Evolutionary conservation across 1,140 invertebrate species (phyloP), one percentile per base, ranked within the genome.

Genomic region (Drosophila parabipectinata): DNA sequence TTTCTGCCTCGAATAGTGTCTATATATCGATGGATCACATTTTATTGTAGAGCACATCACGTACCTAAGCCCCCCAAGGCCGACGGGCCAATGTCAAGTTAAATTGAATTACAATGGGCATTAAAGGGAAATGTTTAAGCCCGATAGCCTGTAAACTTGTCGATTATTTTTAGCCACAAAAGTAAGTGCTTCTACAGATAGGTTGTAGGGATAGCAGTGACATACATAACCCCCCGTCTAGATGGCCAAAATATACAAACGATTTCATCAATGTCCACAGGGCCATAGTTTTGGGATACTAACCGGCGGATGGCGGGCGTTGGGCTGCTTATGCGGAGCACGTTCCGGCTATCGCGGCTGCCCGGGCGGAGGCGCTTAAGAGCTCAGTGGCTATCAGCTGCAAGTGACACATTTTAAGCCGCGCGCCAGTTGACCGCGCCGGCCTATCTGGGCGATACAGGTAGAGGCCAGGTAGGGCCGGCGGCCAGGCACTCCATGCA

Each of bases 201-300:
- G 5, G 7, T 6, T 32, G 32, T 12, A 26, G n/a, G 14, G 30
- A 34, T 50, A 32, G 9, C 24, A 32, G 28, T 55, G 48, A 53
- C 69, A 28, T 41, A 47, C 64, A 51, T 44, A 58, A 44, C 39
- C 62, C n/a, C 62, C n/a, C 39, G 24, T 30, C 18, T 28, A 68
- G 34, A 58, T 55, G 48, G 44, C 47, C 54, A 50, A 67, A 57
- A 68, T 68, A 68, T 57, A 14, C 39, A 56, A 41, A 18, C 39
- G 64, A 76, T 79, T 75, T 79, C 75, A 66, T 74, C 74, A 80
- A 79, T 75, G 64, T 54, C 54, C 39, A 0, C 12, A 12, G 44
- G 28, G 34, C 72, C 57, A 69, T 58, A 58, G 44, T 34, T 47
- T 47, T 47, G 44, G 67, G 67, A 12, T 15, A 41, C 44, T 15